These are phyloP conservation scores for Callosobruchus maculatus DNA, from an alignment of 2,888 invertebrate genomes.

Conservation along the genomic window DNA sequence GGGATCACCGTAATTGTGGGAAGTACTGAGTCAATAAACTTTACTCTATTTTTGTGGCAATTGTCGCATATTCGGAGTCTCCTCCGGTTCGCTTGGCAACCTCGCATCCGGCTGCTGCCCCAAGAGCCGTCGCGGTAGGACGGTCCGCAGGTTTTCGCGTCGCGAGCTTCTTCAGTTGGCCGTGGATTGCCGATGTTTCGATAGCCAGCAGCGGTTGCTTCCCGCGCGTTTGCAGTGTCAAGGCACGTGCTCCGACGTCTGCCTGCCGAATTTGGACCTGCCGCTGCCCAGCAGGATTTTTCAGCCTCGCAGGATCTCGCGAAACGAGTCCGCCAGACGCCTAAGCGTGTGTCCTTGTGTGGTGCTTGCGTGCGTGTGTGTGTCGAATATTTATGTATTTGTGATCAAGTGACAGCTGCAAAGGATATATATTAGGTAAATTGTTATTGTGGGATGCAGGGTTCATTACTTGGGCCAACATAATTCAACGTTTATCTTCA, in stretches of 20 bases:
- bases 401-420: background rate
- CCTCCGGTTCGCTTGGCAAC: background rate
- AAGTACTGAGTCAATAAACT: no score
- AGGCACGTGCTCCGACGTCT: background rate
- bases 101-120: background rate
- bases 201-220: background rate
- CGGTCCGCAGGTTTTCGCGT: background rate
- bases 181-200: background rate
- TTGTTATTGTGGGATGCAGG: background rate
- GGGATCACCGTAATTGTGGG: no score
- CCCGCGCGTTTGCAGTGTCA: background rate
- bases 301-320: background rate
- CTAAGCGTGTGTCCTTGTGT: background rate
- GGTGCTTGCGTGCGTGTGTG: background rate
- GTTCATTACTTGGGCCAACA: background rate
- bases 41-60: background rate
- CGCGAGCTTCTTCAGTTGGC: background rate
- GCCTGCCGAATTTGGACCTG: no score
- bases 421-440: background rate
- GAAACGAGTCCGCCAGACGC: background rate
- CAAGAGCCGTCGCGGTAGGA: background rate
- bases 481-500: no score
- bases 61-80: background rate
- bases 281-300: background rate
- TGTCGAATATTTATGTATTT: background rate